Percentiles rank a stretch among this genome's conserved stretches.
phyloP scores from a whole-genome alignment of 2,113 vertebrate genomes.

The Scopus umbretta region DNA sequence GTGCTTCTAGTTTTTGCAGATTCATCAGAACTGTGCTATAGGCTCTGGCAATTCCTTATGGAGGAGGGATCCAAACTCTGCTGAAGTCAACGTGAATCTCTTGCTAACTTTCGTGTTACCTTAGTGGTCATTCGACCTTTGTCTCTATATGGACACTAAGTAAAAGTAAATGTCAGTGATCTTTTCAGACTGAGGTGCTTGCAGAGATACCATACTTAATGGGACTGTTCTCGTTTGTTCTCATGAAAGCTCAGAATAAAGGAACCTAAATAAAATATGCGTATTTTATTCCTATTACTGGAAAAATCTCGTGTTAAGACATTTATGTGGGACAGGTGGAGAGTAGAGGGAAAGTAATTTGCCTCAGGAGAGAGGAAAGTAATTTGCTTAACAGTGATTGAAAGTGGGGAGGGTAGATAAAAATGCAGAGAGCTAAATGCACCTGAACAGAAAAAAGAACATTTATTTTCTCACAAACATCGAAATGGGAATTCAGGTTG shows the following conservation, averaged over 20 bases:
- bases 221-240: not conserved
- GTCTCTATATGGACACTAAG: not conserved
- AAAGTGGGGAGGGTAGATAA: not conserved
- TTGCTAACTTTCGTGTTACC: not conserved
- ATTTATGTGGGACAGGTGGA: not conserved
- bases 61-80: not conserved
- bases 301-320: not conserved
- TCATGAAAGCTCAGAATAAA: not conserved
- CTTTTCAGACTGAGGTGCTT: not conserved
- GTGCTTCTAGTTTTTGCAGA: not conserved
- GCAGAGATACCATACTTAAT: not conserved
- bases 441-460: not conserved
- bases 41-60: not conserved
- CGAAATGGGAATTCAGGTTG: not conserved
- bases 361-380: no score
- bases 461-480: not conserved
- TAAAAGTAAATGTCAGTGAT: not conserved
- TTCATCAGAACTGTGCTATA: not conserved
- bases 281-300: not conserved
- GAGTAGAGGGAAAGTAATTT: not conserved
- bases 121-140: not conserved
- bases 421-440: not conserved
- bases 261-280: not conserved
- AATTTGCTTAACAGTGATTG: not conserved
- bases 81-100: not conserved